A percentile compares a stretch with the other conserved stretches of the same genome.
Evolutionary conservation across 35 echinoderm and acorn worm species (phyloP).

Genomic region (Anneissia japonica): DNA sequence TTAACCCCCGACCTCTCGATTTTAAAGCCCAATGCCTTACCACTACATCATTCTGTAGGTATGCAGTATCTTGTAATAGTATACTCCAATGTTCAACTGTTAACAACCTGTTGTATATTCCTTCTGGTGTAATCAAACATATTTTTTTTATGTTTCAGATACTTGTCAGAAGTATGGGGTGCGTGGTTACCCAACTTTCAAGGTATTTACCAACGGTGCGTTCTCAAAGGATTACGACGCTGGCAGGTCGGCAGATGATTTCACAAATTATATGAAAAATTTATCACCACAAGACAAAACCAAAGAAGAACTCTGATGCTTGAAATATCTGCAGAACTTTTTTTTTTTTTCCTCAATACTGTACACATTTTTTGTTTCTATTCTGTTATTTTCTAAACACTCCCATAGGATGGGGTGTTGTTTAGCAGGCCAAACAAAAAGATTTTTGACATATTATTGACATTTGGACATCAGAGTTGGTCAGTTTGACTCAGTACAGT

Average conservation of each 20-base stretch:
- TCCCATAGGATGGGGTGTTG: too few species aligned
- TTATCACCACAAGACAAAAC: background rate
- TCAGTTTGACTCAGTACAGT: too few species aligned
- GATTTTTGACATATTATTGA: too few species aligned
- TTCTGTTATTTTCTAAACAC: too few species aligned
- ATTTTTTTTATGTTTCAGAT: constrained; percentile 36
- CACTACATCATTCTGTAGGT: background rate
- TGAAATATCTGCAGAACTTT: too few species aligned
- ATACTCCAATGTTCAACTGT: background rate
- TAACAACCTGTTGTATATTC: background rate
- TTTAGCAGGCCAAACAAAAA: too few species aligned
- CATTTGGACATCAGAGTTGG: too few species aligned
- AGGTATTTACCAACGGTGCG: constrained; percentile 56
- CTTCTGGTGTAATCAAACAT: background rate
- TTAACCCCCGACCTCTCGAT: background rate
- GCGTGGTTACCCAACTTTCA: constrained; percentile 76
- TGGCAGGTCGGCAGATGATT: constrained; percentile 48
- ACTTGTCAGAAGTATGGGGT: constrained; percentile 63
- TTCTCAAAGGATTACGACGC: constrained; percentile 40
- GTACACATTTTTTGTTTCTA: too few species aligned
- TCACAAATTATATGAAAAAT: constrained; percentile 54
- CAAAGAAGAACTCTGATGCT: background rate
- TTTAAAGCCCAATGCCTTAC: background rate
- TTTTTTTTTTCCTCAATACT: too few species aligned
- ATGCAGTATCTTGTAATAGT: background rate